These are phyloP conservation scores for Antrozous pallidus DNA, from an alignment of 2,797 vertebrate species.

Conservation along the genomic window DNA sequence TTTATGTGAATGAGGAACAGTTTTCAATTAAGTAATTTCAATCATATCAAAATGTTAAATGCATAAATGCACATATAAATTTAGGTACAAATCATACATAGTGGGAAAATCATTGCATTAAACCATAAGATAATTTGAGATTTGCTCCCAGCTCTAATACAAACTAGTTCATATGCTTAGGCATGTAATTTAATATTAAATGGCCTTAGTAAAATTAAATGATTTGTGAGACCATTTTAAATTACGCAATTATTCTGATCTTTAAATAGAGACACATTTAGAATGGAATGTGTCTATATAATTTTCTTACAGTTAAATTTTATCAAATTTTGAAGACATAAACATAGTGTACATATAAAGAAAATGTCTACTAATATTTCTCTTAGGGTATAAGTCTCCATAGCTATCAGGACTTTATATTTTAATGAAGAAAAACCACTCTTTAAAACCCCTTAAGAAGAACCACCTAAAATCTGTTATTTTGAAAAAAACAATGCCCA, in stretches of 20 bases:
- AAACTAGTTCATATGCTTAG: conserved; percentile 13
- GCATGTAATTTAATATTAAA: conserved; percentile 48
- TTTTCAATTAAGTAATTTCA: not conserved
- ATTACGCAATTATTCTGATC: conserved; percentile 55
- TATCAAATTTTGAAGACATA: conserved; percentile 49
- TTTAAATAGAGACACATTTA: conserved; percentile 50
- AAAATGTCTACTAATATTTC: conserved; percentile 43
- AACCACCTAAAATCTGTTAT: not conserved
- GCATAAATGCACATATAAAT: not conserved
- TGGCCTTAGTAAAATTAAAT: conserved; percentile 51
- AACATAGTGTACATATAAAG: conserved; percentile 16
- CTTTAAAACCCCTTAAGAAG: not conserved
- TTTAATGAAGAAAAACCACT: not conserved
- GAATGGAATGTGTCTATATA: conserved; percentile 10
- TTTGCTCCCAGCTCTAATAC: not conserved
- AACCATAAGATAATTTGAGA: not conserved
- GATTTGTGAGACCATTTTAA: conserved; percentile 49
- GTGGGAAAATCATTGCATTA: not conserved
- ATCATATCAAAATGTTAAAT: not conserved
- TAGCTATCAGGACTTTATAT: not conserved
- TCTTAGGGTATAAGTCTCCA: not conserved
- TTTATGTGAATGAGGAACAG: not conserved
- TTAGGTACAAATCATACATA: not conserved
- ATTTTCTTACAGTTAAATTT: conserved; percentile 52
- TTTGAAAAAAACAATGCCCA: not conserved